Conservation (phyloP, 2,888 invertebrate genomes). For the Anodontia alba region DNA sequence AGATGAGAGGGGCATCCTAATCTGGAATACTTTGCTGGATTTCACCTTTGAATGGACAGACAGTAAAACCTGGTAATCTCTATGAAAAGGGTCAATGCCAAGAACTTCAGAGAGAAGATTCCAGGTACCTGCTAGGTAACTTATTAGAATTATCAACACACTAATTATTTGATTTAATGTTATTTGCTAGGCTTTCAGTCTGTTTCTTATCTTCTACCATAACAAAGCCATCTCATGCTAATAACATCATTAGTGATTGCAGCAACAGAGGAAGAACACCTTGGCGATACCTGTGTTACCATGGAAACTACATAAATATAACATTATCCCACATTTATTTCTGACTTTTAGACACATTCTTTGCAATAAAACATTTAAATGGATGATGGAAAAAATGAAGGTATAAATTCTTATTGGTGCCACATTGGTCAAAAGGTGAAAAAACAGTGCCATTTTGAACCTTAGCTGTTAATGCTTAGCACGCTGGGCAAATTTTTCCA, state of each 20-base stretch:
- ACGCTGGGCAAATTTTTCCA: no score
- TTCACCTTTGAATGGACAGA: no score
- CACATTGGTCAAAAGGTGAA: no score
- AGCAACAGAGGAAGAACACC: neutral
- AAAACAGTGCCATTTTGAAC: no score
- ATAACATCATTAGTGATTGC: conserved; percentile 2
- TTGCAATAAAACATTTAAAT: neutral
- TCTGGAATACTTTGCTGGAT: no score
- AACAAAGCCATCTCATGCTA: conserved; percentile 7
- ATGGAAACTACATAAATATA: neutral
- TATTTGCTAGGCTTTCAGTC: neutral
- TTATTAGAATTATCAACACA: neutral
- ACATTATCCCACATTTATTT: conserved; percentile 9
- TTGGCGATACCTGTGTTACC: neutral
- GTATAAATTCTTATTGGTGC: neutral
- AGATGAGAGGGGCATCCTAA: no score
- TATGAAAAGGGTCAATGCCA: no score
- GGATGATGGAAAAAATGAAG: neutral
- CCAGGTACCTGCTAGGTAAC: neutral
- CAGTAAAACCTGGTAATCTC: no score
- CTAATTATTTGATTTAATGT: conserved; percentile 14
- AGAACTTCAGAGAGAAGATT: no score
- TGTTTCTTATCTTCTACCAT: conserved; percentile 5
- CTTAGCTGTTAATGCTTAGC: no score
- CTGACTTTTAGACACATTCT: neutral